Evolutionary conservation across 2,888 invertebrate species (phyloP).

Genomic region (Drosophila robusta): DNA sequence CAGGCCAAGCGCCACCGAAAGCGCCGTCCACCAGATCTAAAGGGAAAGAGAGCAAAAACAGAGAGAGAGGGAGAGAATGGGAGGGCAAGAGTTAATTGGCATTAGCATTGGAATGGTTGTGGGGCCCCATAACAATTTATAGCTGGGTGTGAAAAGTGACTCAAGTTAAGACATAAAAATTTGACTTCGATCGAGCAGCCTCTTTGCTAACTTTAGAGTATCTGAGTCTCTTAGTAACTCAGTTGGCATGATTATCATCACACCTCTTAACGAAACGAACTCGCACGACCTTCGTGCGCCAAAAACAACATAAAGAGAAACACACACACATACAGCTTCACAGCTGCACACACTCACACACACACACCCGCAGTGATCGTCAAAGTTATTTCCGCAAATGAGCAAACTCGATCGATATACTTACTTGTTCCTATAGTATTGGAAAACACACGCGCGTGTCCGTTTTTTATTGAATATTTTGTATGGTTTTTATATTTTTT

Average conservation of each 20-base stretch:
- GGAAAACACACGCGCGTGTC: constrained; percentile 59
- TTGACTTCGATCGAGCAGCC: constrained; percentile 21
- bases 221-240: constrained; percentile 40
- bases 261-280: constrained; percentile 79
- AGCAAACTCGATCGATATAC: constrained; percentile 71
- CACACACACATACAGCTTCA: constrained; percentile 29
- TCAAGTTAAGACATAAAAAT: constrained; percentile 67
- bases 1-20: constrained; percentile 94
- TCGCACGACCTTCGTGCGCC: constrained; percentile 78
- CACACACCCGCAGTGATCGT: constrained; percentile 44
- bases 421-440: constrained; percentile 32
- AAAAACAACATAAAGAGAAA: constrained; percentile 63
- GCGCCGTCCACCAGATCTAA: constrained; percentile 95
- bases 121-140: constrained; percentile 65
- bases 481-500: constrained; percentile 1
- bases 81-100: constrained; percentile 39
- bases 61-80: neutral
- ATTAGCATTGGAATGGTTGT: constrained; percentile 43
- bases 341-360: neutral
- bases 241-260: constrained; percentile 51
- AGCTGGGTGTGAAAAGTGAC: constrained; percentile 74
- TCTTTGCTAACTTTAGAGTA: constrained; percentile 6
- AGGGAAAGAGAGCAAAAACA: neutral
- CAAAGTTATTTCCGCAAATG: constrained; percentile 82
- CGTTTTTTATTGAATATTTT: constrained; percentile 7